phyloP scores from a whole-genome alignment of 2,113 vertebrate species.

The Ptilonorhynchus violaceus region DNA sequence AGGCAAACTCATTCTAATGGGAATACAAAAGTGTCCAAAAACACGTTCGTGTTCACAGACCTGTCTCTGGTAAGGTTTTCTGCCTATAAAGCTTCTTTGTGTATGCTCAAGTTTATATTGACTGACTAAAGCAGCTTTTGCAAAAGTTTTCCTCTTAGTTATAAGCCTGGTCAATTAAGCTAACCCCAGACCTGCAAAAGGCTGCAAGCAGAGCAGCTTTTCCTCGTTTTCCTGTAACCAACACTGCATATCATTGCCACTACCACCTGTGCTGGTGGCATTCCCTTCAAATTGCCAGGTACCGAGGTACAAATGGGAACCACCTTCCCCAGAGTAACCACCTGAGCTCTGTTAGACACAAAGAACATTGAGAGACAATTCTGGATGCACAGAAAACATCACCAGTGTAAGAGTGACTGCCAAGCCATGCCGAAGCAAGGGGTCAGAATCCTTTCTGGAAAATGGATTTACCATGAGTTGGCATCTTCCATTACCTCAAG shows the following conservation, averaged over 20 bases:
- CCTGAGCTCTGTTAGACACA: background rate
- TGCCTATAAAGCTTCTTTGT: background rate
- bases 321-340: background rate
- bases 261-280: background rate
- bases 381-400: background rate
- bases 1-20: background rate
- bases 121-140: background rate
- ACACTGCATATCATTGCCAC: background rate
- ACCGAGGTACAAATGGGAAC: accelerated
- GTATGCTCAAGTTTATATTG: background rate
- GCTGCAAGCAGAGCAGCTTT: background rate
- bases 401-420: background rate
- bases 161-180: background rate
- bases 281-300: background rate
- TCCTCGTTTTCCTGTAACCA: background rate
- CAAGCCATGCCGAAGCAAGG: accelerated
- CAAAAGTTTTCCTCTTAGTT: background rate
- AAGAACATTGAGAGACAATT: background rate
- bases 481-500: background rate
- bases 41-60: accelerated
- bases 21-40: background rate
- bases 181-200: background rate
- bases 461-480: background rate
- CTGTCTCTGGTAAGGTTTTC: background rate
- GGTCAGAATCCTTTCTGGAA: background rate